phyloP scores from a whole-genome alignment of 1,140 invertebrate species.

The Frieseomelitta varia region DNA sequence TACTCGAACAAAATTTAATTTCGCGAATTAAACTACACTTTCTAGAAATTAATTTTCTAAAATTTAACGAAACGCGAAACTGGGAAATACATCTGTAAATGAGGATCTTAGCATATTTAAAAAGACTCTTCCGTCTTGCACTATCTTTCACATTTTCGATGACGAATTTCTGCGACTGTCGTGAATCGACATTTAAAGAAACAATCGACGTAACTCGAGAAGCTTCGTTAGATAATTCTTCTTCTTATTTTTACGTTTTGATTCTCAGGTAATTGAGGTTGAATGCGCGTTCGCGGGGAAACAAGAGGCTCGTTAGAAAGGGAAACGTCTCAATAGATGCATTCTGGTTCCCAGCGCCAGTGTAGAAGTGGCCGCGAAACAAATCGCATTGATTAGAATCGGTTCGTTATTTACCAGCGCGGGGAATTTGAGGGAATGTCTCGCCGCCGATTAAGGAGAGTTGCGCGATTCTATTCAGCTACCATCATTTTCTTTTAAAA shows the following conservation, averaged over 20 bases:
- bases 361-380: constrained; percentile 55
- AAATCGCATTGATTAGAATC: constrained; percentile 68
- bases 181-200: neutral
- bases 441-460: constrained; percentile 36
- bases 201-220: neutral
- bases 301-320: constrained; percentile 50
- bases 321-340: constrained; percentile 46
- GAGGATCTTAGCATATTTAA: neutral
- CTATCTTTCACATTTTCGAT: neutral
- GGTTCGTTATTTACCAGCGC: constrained; percentile 55
- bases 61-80: neutral
- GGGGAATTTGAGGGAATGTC: constrained; percentile 56
- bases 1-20: neutral
- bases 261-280: neutral
- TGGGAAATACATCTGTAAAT: neutral
- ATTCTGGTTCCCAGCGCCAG: constrained; percentile 14
- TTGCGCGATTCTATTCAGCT: constrained; percentile 52
- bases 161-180: too few species aligned
- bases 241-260: neutral
- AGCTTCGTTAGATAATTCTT: neutral
- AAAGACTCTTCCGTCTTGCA: neutral
- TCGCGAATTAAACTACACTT: neutral
- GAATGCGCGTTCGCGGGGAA: neutral
- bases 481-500: constrained; percentile 19
- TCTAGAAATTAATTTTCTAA: neutral